Evolutionary conservation across 2,888 invertebrate species (phyloP).

Genomic region (Hofmannophila pseudospretella): DNA sequence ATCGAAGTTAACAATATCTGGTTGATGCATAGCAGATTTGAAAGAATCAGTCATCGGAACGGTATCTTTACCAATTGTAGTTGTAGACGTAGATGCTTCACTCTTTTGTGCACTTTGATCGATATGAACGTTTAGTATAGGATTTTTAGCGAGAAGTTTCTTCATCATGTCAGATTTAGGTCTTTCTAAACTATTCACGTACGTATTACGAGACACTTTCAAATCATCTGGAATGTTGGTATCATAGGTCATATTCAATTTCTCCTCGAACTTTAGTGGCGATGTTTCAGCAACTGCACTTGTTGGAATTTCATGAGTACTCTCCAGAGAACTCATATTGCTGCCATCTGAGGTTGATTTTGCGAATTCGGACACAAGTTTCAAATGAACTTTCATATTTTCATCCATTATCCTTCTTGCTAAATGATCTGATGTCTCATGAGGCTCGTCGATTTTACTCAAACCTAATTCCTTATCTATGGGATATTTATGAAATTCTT

Average conservation of each 20-base stretch:
- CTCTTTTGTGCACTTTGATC: slow-evolving; percentile 50
- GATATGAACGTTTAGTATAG: slow-evolving; percentile 65
- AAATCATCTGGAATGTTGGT: slow-evolving; percentile 81
- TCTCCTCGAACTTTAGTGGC: slow-evolving; percentile 60
- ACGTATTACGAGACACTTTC: slow-evolving; percentile 79
- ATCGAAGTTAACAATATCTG: slow-evolving; percentile 71
- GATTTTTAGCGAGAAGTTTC: slow-evolving; percentile 73
- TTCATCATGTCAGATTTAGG: slow-evolving; percentile 81
- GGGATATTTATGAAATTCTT: slow-evolving; percentile 32
- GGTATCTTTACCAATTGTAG: slow-evolving; percentile 34
- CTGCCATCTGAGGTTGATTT: slow-evolving; percentile 70
- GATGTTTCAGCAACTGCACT: slow-evolving; percentile 30
- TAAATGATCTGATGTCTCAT: slow-evolving; percentile 67
- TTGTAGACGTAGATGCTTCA: slow-evolving; percentile 39
- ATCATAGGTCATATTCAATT: slow-evolving; percentile 67
- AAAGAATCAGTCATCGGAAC: slow-evolving; percentile 56
- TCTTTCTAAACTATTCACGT: slow-evolving; percentile 79
- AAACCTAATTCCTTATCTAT: slow-evolving; percentile 38
- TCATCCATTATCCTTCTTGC: slow-evolving; percentile 69
- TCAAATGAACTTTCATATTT: slow-evolving; percentile 68
- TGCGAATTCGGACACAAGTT: slow-evolving; percentile 68
- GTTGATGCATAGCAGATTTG: slow-evolving; percentile 67
- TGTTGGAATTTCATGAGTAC: slow-evolving; percentile 45
- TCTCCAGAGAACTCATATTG: slow-evolving; percentile 61
- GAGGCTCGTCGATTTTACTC: slow-evolving; percentile 44